These are phyloP conservation scores for Arvicanthis niloticus DNA, from an alignment of 2,113 vertebrate species.

Conservation along the genomic window DNA sequence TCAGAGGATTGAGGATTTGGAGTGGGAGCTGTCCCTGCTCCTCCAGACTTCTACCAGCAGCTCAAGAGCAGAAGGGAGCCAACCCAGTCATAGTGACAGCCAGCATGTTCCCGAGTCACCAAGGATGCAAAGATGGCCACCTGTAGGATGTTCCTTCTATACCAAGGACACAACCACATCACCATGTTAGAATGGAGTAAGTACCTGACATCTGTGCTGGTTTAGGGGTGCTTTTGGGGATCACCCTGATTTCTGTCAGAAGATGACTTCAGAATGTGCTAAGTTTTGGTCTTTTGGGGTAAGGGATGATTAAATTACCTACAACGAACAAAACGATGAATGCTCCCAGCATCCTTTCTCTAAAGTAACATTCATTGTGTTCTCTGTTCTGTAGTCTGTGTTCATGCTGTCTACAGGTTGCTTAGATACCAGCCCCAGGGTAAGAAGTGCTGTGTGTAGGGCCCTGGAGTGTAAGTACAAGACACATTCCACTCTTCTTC, in stretches of 20 bases:
- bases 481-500: too few species aligned
- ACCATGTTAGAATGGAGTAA: neutral
- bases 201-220: neutral
- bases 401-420: neutral
- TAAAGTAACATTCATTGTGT: neutral
- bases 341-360: neutral
- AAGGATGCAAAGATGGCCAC: neutral
- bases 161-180: neutral
- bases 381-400: neutral
- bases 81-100: neutral
- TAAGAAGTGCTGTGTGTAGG: neutral
- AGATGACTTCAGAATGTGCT: neutral
- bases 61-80: neutral
- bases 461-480: neutral
- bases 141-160: neutral
- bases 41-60: slow-evolving; percentile 23
- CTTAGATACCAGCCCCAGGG: neutral
- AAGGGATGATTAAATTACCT: slow-evolving; percentile 32
- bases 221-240: neutral
- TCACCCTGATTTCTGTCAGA: neutral
- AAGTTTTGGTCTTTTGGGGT: neutral
- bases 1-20: slow-evolving; percentile 75
- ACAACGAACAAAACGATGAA: neutral
- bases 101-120: neutral
- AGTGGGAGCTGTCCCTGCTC: slow-evolving; percentile 67